Evolutionary conservation across 2,797 vertebrate genomes (phyloP), one percentile per base, ranked within the genome.

Genomic region (Erpetoichthys calabaricus): DNA sequence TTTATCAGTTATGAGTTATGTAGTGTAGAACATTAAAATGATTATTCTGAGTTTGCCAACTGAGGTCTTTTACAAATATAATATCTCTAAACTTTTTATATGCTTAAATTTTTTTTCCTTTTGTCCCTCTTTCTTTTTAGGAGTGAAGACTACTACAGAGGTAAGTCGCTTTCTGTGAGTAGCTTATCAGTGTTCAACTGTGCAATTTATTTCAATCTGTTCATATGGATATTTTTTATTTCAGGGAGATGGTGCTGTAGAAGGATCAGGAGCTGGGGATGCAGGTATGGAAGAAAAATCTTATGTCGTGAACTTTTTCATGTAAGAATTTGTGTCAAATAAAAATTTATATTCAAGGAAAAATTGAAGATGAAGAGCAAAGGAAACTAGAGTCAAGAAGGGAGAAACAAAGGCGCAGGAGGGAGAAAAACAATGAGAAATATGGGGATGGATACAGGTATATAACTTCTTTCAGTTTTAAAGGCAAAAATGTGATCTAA

Each of bases 341-440:
- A 25, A 25, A 25, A 25, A 25, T 25, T 25, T 25, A 25, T 25
- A 25, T 25, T 25, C 25, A 25, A 25, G 25, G 25, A 25, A 52
- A 59, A 4, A 60, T 59, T 8, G 80, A 84, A 64, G 86, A 86
- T 63, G 82, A 85, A 63, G 85, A 85, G 66, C 87, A 84, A 57
- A 82, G 83, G 7, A 75, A 84, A 54, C 80, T 86, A 66, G 74
- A 87, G 53, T 84, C 86, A 64, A 75, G 86, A 53, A 76, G 86
- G 73, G 87, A 90, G 62, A 91, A 91, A 56, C 85, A 89, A 57
- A 86, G 83, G 49, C 85, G 87, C n/a, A 83, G 86, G 67, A 77
- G 89, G 63, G 87, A 88, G 56, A 91, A 91, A 63, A 89, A 89
- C 67, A 86, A 80, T 67, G 87, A 90, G 69, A 90, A 88, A 64